phyloP scores from a whole-genome alignment of 2,888 invertebrate species.

The Leptopilina myrica region DNA sequence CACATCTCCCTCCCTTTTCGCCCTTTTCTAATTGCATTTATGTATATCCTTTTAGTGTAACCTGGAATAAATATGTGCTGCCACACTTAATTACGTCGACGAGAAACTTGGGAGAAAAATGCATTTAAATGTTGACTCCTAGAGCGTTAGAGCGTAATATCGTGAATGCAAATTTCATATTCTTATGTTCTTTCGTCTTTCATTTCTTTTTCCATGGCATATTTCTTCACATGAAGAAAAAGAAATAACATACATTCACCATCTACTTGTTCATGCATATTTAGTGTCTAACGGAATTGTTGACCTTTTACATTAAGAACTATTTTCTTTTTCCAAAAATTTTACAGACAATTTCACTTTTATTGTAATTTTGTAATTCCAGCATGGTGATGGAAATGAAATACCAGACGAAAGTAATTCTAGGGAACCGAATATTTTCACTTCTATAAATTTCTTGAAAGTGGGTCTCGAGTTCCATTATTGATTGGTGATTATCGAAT shows the following conservation, averaged over 20 bases:
- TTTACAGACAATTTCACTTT: too few species aligned
- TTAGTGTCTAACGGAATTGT: conserved; percentile 14
- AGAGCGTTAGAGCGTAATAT: conserved; percentile 69
- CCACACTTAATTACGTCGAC: conserved; percentile 56
- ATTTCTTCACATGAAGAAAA: neutral
- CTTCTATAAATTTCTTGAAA: conserved; percentile 47
- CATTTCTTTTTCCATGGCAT: conserved; percentile 47
- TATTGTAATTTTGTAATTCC: neutral
- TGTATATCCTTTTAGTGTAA: neutral
- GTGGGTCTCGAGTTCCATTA: conserved; percentile 52
- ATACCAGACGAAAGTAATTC: neutral
- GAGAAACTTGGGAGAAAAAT: conserved; percentile 60
- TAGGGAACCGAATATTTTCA: conserved; percentile 43
- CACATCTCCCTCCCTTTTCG: conserved; percentile 36
- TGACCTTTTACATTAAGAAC: too few species aligned
- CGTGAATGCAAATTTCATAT: conserved; percentile 58
- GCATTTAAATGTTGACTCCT: conserved; percentile 66
- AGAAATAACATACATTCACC: neutral
- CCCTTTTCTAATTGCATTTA: neutral
- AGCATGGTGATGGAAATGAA: neutral
- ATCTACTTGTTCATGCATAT: conserved; percentile 15
- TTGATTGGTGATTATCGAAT: conserved; percentile 46
- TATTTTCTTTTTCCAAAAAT: too few species aligned
- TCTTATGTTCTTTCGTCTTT: conserved; percentile 53
- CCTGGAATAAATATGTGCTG: neutral